Evolutionary conservation across 2,888 invertebrate species (phyloP).

Genomic region (Siphlonurus alternatus): DNA sequence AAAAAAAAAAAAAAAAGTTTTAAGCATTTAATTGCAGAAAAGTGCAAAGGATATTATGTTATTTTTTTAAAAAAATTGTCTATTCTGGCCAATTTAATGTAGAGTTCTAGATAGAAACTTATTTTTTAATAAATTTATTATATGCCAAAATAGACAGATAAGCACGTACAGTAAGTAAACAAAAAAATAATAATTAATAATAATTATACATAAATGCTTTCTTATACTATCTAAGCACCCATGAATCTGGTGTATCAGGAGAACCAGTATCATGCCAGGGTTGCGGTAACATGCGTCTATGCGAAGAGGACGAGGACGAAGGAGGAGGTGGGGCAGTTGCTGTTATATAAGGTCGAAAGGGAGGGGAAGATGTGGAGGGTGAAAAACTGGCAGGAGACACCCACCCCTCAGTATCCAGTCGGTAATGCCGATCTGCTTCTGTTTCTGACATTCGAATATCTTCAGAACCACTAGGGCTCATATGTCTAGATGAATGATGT

Average conservation of each 20-base stretch:
- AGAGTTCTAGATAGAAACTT: too few relatives aligned
- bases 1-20: not conserved
- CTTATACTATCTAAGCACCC: constrained; percentile 1
- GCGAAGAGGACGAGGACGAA: not conserved
- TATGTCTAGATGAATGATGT: constrained; percentile 69
- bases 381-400: constrained; percentile 4
- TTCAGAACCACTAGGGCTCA: constrained; percentile 82
- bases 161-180: not conserved
- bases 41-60: not conserved
- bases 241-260: not conserved
- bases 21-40: not conserved
- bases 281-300: not conserved
- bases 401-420: constrained; percentile 38
- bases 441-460: constrained; percentile 76
- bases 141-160: not conserved
- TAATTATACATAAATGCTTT: constrained; percentile 1
- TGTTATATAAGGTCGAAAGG: not conserved
- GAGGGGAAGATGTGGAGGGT: not conserved
- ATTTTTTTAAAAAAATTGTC: too few relatives aligned
- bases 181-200: not conserved
- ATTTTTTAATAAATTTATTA: not conserved
- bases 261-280: not conserved
- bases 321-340: not conserved
- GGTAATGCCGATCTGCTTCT: constrained; percentile 74
- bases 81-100: too few relatives aligned